These are phyloP conservation scores for Rhaphigaster nebulosa DNA, from an alignment of 2,888 invertebrate species.

Conservation along the genomic window DNA sequence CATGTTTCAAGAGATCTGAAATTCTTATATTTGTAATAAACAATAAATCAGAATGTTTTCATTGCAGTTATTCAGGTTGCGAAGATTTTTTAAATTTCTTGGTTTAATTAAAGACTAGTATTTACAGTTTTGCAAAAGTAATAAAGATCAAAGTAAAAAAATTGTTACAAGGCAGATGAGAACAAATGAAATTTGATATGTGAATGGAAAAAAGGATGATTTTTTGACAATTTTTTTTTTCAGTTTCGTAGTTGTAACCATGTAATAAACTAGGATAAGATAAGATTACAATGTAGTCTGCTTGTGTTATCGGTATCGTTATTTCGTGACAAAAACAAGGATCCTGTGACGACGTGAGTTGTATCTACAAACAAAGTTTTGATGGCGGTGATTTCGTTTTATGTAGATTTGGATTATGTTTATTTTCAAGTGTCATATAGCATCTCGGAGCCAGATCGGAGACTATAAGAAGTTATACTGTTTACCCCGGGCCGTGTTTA, in stretches of 20 bases:
- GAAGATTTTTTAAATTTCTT: too few relatives aligned
- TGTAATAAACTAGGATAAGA: not conserved
- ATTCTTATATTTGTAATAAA: too few relatives aligned
- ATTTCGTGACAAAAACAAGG: not conserved
- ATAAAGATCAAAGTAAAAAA: too few relatives aligned
- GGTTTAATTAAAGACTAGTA: too few relatives aligned
- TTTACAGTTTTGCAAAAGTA: too few relatives aligned
- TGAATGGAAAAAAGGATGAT: too few relatives aligned
- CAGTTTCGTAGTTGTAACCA: not conserved
- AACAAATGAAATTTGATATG: too few relatives aligned
- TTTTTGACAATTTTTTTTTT: not conserved
- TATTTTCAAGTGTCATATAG: not conserved
- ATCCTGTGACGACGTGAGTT: not conserved
- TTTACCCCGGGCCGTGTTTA: slow-evolving; percentile 40
- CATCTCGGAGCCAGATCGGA: not conserved
- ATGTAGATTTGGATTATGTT: not conserved
- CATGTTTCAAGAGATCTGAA: too few relatives aligned
- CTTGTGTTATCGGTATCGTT: not conserved
- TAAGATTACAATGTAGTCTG: not conserved
- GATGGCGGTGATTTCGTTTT: not conserved
- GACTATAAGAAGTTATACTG: not conserved
- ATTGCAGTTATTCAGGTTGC: too few relatives aligned
- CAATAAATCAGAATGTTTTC: too few relatives aligned
- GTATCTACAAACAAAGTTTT: not conserved
- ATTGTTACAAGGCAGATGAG: too few relatives aligned